These are phyloP conservation scores for Nephila pilipes DNA, from an alignment of 1,140 invertebrate genomes.

Conservation along the genomic window DNA sequence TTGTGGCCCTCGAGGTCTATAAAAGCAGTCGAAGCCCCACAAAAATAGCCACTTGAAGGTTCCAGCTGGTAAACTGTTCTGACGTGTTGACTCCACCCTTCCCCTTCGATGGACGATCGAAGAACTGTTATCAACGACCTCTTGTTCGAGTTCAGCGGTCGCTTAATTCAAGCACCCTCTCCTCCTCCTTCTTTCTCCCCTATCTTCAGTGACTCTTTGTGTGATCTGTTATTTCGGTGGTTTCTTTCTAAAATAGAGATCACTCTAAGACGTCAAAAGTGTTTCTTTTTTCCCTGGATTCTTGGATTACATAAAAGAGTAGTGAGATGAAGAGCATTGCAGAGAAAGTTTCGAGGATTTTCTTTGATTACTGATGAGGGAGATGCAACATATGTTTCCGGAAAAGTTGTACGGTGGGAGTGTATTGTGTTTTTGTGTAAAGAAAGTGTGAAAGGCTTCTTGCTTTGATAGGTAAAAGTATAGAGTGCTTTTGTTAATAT, in stretches of 20 bases:
- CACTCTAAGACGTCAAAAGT: neutral
- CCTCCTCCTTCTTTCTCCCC: no score
- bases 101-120: neutral
- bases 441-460: neutral
- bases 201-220: neutral
- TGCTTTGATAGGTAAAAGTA: neutral
- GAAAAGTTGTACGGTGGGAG: neutral
- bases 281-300: neutral
- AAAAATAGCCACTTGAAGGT: slow-evolving; percentile 23
- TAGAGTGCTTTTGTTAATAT: no score
- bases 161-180: neutral
- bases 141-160: slow-evolving; percentile 50
- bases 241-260: slow-evolving; percentile 11
- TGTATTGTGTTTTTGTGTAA: neutral
- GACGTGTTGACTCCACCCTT: neutral
- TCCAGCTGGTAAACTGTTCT: neutral
- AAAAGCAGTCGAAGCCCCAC: slow-evolving; percentile 24
- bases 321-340: no score
- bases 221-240: neutral
- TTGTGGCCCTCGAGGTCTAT: slow-evolving; percentile 3
- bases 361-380: neutral
- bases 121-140: neutral
- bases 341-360: neutral
- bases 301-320: no score
- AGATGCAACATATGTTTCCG: neutral